Conservation (phyloP, 2,113 vertebrate genomes). For the Sinocyclocheilus rhinocerous region DNA sequence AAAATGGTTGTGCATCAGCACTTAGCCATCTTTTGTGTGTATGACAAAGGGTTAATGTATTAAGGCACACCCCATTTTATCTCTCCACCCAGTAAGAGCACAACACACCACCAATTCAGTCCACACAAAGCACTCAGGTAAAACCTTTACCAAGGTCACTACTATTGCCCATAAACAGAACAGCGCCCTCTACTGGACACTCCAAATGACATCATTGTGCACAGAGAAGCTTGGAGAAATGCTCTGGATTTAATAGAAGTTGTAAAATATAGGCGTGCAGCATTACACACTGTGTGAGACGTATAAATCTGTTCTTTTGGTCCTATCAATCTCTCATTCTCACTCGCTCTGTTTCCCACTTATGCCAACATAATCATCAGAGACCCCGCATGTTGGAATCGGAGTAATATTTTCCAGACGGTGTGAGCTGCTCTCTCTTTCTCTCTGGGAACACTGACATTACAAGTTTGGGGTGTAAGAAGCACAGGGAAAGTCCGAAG, state of each 20-base stretch:
- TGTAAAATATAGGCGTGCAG: neutral
- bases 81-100: neutral
- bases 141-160: conserved; percentile 37
- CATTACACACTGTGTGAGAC: neutral
- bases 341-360: conserved; percentile 28
- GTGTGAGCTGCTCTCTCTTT: conserved; percentile 49
- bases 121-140: neutral
- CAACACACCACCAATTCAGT: conserved; percentile 11
- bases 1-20: neutral
- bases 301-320: conserved; percentile 34
- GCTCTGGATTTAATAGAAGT: neutral
- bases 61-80: neutral
- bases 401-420: conserved; percentile 75
- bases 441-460: conserved; percentile 34
- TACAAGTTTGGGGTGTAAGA: conserved; percentile 14
- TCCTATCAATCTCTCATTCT: conserved; percentile 49
- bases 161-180: neutral
- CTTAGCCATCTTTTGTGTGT: neutral
- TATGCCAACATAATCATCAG: conserved; percentile 62
- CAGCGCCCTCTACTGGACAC: conserved; percentile 45
- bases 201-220: neutral
- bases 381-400: conserved; percentile 68
- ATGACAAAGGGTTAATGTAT: neutral
- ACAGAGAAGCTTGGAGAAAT: neutral
- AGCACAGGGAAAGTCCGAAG: neutral